phyloP scores from a whole-genome alignment of 2,113 vertebrate species.

The Ailurus styani region DNA sequence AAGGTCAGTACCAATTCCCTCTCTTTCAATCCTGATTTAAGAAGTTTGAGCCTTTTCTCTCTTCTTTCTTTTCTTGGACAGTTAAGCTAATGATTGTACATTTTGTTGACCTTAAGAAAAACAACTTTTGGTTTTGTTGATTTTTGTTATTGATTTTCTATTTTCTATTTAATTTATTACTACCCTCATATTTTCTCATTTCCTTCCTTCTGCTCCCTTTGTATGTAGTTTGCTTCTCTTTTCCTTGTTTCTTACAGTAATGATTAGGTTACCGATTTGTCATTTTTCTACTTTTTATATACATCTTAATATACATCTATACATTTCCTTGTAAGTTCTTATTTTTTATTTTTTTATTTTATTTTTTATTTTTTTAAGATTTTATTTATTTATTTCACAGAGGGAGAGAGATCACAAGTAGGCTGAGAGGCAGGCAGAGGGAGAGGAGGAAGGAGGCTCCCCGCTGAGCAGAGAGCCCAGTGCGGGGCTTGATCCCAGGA shows the following conservation, averaged over 20 bases:
- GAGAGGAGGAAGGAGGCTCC: no score
- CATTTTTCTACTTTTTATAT: not conserved
- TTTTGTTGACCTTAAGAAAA: not conserved
- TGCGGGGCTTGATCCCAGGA: no score
- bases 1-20: not conserved
- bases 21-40: not conserved
- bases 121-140: not conserved
- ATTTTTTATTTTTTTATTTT: no score
- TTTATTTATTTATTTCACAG: no score
- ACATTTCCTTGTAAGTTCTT: not conserved
- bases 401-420: no score
- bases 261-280: not conserved
- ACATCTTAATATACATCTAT: not conserved
- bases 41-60: not conserved
- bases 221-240: not conserved
- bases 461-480: no score
- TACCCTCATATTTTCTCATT: not conserved
- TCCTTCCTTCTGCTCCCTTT: not conserved
- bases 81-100: not conserved
- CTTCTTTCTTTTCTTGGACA: not conserved
- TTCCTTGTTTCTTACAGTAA: not conserved
- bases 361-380: no score
- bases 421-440: no score
- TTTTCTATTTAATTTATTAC: not conserved
- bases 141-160: not conserved